Conservation (phyloP, 2,797 vertebrate species). For the Urophycis tenuis region DNA sequence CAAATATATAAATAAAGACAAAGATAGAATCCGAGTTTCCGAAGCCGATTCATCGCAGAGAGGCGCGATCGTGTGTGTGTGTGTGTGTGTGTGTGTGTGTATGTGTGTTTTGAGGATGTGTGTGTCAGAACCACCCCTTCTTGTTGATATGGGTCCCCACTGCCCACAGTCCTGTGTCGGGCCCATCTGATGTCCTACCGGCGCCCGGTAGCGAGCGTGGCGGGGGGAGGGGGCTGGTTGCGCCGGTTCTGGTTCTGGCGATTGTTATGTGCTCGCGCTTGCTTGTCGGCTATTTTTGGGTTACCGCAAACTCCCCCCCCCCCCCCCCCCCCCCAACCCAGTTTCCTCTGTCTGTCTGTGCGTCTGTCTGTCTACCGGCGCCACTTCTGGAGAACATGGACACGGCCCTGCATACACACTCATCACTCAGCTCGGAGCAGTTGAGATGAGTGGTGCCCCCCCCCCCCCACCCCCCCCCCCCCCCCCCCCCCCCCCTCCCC, state of each 20-base stretch:
- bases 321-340: too few species aligned
- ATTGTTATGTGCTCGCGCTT: too few species aligned
- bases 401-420: neutral
- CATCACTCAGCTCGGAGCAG: neutral
- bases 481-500: neutral
- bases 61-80: neutral
- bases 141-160: constrained; percentile 15
- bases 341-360: too few species aligned
- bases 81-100: constrained; percentile 24
- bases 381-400: constrained; percentile 9
- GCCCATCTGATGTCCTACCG: constrained; percentile 49
- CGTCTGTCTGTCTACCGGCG: too few species aligned
- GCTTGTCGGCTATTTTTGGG: constrained; percentile 31
- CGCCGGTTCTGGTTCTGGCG: too few species aligned
- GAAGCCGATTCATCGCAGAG: neutral
- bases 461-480: too few species aligned
- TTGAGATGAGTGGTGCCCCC: neutral
- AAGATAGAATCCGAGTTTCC: neutral
- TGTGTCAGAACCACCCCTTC: constrained; percentile 22
- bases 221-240: neutral
- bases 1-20: neutral
- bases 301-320: neutral
- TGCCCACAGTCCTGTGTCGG: constrained; percentile 49
- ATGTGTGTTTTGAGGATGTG: constrained; percentile 27
- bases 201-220: constrained; percentile 23